Base-by-base conservation (phyloP, 2,113 vertebrate species). In the Empidonax traillii region DNA sequence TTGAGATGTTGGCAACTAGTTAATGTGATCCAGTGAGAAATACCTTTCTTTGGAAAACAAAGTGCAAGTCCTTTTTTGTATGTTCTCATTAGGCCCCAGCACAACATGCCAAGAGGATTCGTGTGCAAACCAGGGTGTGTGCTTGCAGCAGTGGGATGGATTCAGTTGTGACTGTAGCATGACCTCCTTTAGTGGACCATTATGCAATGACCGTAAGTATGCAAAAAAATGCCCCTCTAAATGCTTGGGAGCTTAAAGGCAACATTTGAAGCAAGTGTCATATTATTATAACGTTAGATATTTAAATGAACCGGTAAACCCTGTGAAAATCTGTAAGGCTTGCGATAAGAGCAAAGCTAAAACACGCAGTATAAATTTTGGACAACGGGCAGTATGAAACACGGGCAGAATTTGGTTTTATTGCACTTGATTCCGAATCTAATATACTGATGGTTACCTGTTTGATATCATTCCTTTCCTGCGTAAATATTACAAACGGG, bases 111-210 rank as follows among this genome's bases (percentile, higher is more conserved):
- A 99, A 91, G 99, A 99, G 94, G 99, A 99, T 93, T 99, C 99
- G 0, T 99, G 99, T 68, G 99, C 99, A n/a, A 99, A 99, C 97
- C 99, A 99, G 97, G 99, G 99, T 1, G 99, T 99, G 92, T 99
- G 99, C 97, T 97, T 99, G 4, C 99, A 99, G 98, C 99, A 99
- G 89, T 99, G 99, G 99, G 99, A 99, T 52, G 99, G 99, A 71
- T 99, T 99, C 98, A 99, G 98, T 80, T 99, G 99, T 66, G 99
- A 99, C 98, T 99, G 99, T 39, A 99, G 99, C 53, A 99, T 99
- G 99, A 99, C 99, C 6, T 99, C 99, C 55, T 99, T 99, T 35
- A 99, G 99, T 10, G 99, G 99, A 56, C 98, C 99, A 0, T 94
- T 99, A 74, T 99, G 99, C 96, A 99, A 99, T 49, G 99, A 99